phyloP scores from a whole-genome alignment of 2,888 invertebrate genomes.

The Loripinus fragilis region DNA sequence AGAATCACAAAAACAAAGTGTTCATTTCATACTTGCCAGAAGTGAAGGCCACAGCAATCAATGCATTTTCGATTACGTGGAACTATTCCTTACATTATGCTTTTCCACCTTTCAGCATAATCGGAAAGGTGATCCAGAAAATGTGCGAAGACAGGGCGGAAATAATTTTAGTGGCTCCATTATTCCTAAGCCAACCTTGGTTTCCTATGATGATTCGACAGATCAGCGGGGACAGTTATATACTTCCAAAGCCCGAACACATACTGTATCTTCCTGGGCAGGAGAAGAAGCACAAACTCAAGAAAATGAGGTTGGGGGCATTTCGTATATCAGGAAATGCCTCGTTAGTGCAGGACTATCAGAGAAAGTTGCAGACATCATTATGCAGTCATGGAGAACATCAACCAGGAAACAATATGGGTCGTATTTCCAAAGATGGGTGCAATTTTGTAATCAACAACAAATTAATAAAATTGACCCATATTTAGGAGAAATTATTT shows the following conservation, averaged over 20 bases:
- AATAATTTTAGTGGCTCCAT: constrained; percentile 9
- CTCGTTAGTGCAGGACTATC: constrained; percentile 18
- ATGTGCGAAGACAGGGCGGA: too few species aligned
- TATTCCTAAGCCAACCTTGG: constrained; percentile 17
- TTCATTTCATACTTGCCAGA: constrained; percentile 26
- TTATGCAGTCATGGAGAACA: too few species aligned
- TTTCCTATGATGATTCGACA: constrained; percentile 1
- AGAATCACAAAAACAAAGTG: constrained; percentile 21
- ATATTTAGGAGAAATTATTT: background rate
- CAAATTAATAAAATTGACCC: constrained; percentile 3
- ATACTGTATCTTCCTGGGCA: too few species aligned
- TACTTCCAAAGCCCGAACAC: too few species aligned
- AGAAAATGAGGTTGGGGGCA: constrained; percentile 1
- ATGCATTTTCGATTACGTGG: constrained; percentile 29
- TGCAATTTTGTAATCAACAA: too few species aligned
- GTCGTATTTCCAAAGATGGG: too few species aligned
- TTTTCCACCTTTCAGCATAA: constrained; percentile 33
- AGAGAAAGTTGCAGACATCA: constrained; percentile 11
- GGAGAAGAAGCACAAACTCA: background rate
- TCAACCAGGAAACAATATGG: too few species aligned
- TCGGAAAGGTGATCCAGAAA: too few species aligned
- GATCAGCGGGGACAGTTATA: background rate
- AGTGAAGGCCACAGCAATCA: background rate
- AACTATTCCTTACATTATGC: background rate
- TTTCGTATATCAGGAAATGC: constrained; percentile 17